These are phyloP conservation scores for Hydrotaea diabolus DNA, from an alignment of 2,888 invertebrate species.

Conservation along the genomic window DNA sequence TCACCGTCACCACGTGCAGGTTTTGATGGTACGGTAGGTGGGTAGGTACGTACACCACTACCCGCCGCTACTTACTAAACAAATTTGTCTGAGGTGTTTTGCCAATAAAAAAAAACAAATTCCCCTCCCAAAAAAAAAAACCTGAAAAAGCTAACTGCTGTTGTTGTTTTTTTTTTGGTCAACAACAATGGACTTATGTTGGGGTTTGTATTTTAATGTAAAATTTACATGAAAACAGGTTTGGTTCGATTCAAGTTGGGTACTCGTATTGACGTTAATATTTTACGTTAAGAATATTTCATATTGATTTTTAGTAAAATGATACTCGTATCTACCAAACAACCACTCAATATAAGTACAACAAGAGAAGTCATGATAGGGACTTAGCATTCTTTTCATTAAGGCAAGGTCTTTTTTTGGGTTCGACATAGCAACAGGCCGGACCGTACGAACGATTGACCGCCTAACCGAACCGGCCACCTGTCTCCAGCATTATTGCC, in stretches of 20 bases:
- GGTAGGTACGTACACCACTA: background rate
- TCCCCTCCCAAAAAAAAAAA: background rate
- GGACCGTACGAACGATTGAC: background rate
- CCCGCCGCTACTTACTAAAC: no score
- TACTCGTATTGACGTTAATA: background rate
- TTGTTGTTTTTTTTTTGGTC: background rate
- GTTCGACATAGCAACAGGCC: no score
- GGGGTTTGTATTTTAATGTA: background rate
- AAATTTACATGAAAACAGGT: constrained; percentile 7
- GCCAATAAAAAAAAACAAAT: constrained; percentile 6
- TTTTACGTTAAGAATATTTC: background rate
- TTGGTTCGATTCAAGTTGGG: no score
- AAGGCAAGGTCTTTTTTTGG: constrained; percentile 4
- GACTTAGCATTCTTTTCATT: background rate
- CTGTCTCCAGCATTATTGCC: no score
- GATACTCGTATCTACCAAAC: background rate
- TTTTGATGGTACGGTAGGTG: no score
- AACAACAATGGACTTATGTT: background rate
- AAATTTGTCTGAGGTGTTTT: constrained; percentile 29
- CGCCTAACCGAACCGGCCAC: no score
- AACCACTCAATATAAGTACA: background rate
- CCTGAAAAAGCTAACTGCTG: background rate
- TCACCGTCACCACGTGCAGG: background rate
- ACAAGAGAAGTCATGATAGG: background rate
- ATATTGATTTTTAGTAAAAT: background rate